Evolutionary conservation across 2,113 vertebrate species (phyloP).

Genomic region (Pterocles gutturalis): DNA sequence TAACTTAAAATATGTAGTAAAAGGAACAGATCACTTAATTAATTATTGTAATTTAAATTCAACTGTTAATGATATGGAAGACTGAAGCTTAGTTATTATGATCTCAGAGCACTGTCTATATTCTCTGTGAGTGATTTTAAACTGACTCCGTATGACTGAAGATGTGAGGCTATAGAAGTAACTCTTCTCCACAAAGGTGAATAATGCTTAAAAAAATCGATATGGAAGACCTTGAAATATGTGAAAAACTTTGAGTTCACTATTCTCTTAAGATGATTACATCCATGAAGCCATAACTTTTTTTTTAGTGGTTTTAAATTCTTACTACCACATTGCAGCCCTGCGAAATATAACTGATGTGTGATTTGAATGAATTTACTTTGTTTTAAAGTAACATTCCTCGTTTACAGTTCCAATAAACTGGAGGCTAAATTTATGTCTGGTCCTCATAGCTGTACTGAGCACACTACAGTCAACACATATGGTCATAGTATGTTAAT

Average conservation of each 20-base stretch:
- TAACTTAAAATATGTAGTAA: neutral
- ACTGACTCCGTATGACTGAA: neutral
- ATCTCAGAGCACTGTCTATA: neutral
- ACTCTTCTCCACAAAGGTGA: neutral
- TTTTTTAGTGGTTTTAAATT: neutral
- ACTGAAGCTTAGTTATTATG: neutral
- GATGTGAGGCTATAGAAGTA: neutral
- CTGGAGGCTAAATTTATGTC: neutral
- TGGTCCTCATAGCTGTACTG: neutral
- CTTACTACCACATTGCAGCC: neutral
- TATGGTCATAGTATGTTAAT: neutral
- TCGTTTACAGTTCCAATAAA: neutral
- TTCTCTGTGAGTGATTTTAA: neutral
- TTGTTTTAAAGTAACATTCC: neutral
- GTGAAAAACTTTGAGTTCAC: neutral
- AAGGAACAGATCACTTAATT: neutral
- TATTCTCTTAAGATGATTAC: neutral
- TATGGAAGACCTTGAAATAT: neutral
- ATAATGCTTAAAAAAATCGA: rapidly evolving
- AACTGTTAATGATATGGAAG: neutral
- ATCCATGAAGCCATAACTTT: neutral
- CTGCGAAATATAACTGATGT: neutral
- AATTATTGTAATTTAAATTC: neutral
- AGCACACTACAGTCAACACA: neutral
- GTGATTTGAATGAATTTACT: neutral